Base-by-base conservation (phyloP, 2,113 vertebrate species). In the Plotosus lineatus region DNA sequence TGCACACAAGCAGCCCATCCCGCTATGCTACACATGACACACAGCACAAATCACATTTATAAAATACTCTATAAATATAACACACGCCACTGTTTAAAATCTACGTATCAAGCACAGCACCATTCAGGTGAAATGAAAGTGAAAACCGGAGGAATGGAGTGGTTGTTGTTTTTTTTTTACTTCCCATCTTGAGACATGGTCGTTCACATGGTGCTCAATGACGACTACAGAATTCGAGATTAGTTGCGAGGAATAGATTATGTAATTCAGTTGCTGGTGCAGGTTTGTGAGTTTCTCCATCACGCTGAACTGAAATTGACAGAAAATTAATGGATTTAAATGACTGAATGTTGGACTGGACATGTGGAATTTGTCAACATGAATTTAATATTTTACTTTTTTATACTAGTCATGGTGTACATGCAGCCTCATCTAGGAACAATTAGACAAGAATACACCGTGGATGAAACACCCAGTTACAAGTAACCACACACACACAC, bases 11-110 rank as follows among this genome's bases (percentile, higher is more conserved):
- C 19, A 50, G 58, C 55, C 82, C 31, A 51, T 46, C 50, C 55
- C 76, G 33, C 38, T 50, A 74, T 21, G 26, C 85, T 88, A 88
- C 84, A 36, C 31, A 63, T 74, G 79, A 74, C 42, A 80, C 63
- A 63, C 31, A 9, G 80, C 73, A 56, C 73, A 68, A 76, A 82
- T 76, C 80, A 82, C 58, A 31, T 55, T 75, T 48, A 63, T 63
- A 71, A 53, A 75, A 81, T 75, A 53, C 71, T 40, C 46, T 58
- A 53, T 75, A 75, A 75, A 75, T 81, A 56, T 46, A 66, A 42
- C 33, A 65, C 44, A 40, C 46, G 44, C 23, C 19, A 60, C 28
- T 75, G 36, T 81, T 81, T 66, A 81, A 65, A 46, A 81, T 81
- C 58, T 55, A 75, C 31, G 38, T 55, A 48, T 80, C 58, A 33